Conservation (phyloP, 2,888 invertebrate genomes). For the Drosophila vallismaia region DNA sequence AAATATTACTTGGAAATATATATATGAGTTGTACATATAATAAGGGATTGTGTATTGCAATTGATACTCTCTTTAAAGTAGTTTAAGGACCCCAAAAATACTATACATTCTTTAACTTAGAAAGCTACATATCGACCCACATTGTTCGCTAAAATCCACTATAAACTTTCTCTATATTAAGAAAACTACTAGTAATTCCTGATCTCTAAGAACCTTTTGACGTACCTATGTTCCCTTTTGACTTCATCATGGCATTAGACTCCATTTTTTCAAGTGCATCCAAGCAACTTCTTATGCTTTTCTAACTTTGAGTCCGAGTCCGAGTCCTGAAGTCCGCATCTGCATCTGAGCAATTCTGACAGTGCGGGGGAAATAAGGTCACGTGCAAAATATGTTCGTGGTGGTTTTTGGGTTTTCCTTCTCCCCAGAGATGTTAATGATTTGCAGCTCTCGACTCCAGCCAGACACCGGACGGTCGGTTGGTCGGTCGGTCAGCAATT, state of each 20-base stretch:
- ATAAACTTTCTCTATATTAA: too few species aligned
- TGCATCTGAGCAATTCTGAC: conserved; percentile 49
- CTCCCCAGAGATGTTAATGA: conserved; percentile 73
- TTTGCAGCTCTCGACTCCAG: conserved; percentile 61
- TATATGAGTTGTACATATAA: background rate
- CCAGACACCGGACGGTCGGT: conserved; percentile 11
- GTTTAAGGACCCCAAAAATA: too few species aligned
- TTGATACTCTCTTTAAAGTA: too few species aligned
- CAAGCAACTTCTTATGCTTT: conserved; percentile 7
- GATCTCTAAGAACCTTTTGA: too few species aligned
- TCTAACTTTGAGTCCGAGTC: conserved; percentile 10
- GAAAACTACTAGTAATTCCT: too few species aligned
- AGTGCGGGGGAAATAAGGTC: conserved; percentile 78
- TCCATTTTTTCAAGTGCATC: conserved; percentile 4
- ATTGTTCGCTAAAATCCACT: too few species aligned
- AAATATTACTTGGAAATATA: conserved; percentile 1
- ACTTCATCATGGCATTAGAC: too few species aligned
- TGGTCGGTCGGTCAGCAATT: conserved; percentile 57
- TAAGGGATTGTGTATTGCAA: background rate
- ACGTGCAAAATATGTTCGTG: conserved; percentile 77
- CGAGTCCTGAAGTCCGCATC: conserved; percentile 31
- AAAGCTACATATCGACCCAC: too few species aligned
- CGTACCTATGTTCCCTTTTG: too few species aligned
- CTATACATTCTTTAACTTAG: too few species aligned
- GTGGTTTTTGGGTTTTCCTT: conserved; percentile 43